Percentiles rank a stretch among this genome's conserved stretches.
Evolutionary conservation across 2,888 invertebrate species (phyloP).

Genomic region (Xiphydria camelus): DNA sequence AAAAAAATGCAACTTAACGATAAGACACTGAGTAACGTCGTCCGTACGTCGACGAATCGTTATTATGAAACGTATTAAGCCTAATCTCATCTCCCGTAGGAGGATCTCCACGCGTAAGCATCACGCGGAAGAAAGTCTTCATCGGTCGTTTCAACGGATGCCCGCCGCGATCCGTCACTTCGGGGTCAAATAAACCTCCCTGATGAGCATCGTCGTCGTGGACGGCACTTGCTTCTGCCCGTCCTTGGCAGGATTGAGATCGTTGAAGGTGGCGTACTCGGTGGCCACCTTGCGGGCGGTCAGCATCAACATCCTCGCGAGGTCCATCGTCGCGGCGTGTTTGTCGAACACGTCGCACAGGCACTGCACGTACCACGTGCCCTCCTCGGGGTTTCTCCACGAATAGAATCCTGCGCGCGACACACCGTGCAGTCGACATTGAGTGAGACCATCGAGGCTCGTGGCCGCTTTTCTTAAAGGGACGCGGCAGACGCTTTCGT

Average conservation of each 20-base stretch:
- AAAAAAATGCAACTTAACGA: too few relatives aligned
- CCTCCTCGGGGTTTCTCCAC: conserved; percentile 61
- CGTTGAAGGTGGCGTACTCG: conserved; percentile 57
- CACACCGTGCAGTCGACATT: background rate
- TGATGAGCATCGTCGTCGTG: conserved; percentile 60
- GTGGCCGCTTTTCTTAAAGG: too few relatives aligned
- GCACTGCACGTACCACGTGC: conserved; percentile 66
- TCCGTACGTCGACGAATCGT: too few relatives aligned
- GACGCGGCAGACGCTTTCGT: too few relatives aligned
- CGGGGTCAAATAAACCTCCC: conserved; percentile 50
- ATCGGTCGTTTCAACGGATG: too few relatives aligned
- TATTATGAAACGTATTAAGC: too few relatives aligned
- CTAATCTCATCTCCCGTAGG: too few relatives aligned
- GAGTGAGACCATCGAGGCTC: background rate
- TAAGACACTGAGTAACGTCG: too few relatives aligned
- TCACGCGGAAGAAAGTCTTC: too few relatives aligned
- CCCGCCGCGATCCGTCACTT: conserved; percentile 25
- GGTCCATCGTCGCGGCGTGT: conserved; percentile 57
- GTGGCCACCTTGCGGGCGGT: conserved; percentile 60
- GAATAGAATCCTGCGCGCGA: conserved; percentile 60
- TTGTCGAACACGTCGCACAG: conserved; percentile 59
- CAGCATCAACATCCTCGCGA: conserved; percentile 61
- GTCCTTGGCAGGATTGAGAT: conserved; percentile 32
- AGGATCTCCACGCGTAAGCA: too few relatives aligned
- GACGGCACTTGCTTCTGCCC: conserved; percentile 62